Evolutionary conservation across 2,888 invertebrate species (phyloP), one percentile per base, ranked within the genome.

Genomic region (Polia nebulosa): DNA sequence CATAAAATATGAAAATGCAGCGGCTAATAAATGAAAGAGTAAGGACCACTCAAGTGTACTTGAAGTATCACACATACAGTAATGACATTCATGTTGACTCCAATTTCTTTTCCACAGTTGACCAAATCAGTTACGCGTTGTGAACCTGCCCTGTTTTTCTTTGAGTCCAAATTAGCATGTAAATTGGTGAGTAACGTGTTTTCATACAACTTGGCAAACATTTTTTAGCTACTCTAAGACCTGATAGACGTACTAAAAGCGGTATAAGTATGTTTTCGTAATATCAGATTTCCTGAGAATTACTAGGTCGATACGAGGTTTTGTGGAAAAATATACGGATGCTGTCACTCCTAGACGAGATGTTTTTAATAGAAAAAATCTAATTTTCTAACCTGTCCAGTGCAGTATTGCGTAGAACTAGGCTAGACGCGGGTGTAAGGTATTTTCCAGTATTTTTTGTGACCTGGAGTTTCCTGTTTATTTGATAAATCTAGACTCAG

Each of bases 151-250:
- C 51, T 60, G 39, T 60, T 76, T 69, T 76, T 69, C 58, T 63
- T 64, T 76, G 63, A 55, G 45, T 36, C 2, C 29, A 29, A 34
- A 75, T 75, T 76, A 56, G 34, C 51, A 70, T 76, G 45, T 51
- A 76, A 76, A 76, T 76, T 64, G 59, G 1, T 17, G 1, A 25
- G 34, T 41, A 49, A 29, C 36, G n/a, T 59, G 45, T 52, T 76
- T 70, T 55, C 8, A 25, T 47, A 47, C 11, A 56, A 44, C 11
- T 71, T 39, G 8, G 9, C 11, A 32, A 64, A 44, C 5, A 41
- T 15, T 58, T 61, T 72, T 61, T 36, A 41, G 34, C 0, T 36
- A 41, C 34, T 36, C 13, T 20, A 34, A 36, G 53, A 25, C 13
- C 29, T 5, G 27, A 20, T 41, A 9, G 32, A 25, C 8, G 6